Conservation (phyloP, 1,140 invertebrate species). For the Cotesia glomerata region DNA sequence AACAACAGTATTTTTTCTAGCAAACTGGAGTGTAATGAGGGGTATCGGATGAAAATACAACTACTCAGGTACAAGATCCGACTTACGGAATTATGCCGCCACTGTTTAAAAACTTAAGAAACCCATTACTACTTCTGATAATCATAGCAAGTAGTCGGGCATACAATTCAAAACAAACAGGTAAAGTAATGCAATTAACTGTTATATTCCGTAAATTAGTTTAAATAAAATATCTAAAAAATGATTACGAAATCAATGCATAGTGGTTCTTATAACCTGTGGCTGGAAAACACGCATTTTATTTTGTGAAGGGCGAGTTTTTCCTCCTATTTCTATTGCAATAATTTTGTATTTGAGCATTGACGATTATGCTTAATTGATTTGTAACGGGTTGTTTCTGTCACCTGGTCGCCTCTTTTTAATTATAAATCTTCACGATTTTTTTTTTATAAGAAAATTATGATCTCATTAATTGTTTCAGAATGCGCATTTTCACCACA, state of each 20-base stretch:
- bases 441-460: not conserved
- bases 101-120: constrained; percentile 50
- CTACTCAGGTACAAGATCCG: constrained; percentile 47
- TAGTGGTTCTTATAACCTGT: too few relatives aligned
- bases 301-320: too few relatives aligned
- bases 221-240: too few relatives aligned
- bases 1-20: constrained; percentile 21
- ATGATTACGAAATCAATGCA: too few relatives aligned
- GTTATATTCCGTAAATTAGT: too few relatives aligned
- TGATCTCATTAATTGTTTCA: constrained; percentile 52
- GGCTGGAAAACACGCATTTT: too few relatives aligned
- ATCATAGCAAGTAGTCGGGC: constrained; percentile 51
- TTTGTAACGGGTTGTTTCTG: too few relatives aligned
- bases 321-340: too few relatives aligned
- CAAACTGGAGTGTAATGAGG: constrained; percentile 57
- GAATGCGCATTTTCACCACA: constrained; percentile 78
- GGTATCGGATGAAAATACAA: constrained; percentile 54
- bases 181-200: constrained; percentile 42
- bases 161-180: constrained; percentile 57
- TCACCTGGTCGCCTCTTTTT: too few relatives aligned
- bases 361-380: too few relatives aligned
- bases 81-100: constrained; percentile 55
- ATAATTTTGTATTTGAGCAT: too few relatives aligned
- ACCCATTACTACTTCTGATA: constrained; percentile 60
- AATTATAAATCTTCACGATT: too few relatives aligned